These are phyloP conservation scores for Melanostigma gelatinosum DNA, from an alignment of 2,113 vertebrate species.

Conservation along the genomic window DNA sequence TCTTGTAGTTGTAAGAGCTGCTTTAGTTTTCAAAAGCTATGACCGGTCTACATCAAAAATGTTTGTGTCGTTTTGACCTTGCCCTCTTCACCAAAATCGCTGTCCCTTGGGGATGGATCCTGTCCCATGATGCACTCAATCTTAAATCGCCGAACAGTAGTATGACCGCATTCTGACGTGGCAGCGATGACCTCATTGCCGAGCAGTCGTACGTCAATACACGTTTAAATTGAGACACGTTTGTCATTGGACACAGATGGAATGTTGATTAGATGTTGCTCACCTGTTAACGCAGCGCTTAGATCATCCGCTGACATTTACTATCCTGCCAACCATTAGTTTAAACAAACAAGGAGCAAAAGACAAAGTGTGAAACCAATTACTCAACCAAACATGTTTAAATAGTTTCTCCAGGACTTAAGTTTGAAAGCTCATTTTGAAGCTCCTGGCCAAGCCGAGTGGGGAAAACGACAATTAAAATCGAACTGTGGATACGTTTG, in stretches of 20 bases:
- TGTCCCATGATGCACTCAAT: not conserved
- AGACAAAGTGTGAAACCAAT: not conserved
- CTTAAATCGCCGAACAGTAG: slow-evolving; percentile 21
- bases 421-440: not conserved
- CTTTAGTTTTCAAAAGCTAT: not conserved
- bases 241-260: slow-evolving; percentile 15
- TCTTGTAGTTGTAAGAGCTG: not conserved
- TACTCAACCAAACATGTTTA: not conserved
- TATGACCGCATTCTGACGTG: slow-evolving; percentile 52
- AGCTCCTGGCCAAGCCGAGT: not conserved
- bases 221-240: slow-evolving; percentile 6
- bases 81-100: not conserved
- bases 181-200: slow-evolving; percentile 50
- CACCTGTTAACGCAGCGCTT: slow-evolving; percentile 17
- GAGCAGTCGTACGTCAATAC: slow-evolving; percentile 11
- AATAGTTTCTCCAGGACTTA: not conserved
- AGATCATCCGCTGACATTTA: slow-evolving; percentile 29
- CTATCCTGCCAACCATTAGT: not conserved
- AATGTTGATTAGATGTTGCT: slow-evolving; percentile 53
- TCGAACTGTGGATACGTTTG: not conserved
- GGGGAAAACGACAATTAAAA: not conserved
- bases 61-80: slow-evolving; percentile 17
- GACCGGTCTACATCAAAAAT: not conserved
- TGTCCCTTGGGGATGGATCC: not conserved
- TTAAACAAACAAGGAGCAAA: not conserved